Percentiles rank a stretch among this genome's conserved stretches.
Conservation (phyloP, 2,113 vertebrate species). For the Zingel zingel region DNA sequence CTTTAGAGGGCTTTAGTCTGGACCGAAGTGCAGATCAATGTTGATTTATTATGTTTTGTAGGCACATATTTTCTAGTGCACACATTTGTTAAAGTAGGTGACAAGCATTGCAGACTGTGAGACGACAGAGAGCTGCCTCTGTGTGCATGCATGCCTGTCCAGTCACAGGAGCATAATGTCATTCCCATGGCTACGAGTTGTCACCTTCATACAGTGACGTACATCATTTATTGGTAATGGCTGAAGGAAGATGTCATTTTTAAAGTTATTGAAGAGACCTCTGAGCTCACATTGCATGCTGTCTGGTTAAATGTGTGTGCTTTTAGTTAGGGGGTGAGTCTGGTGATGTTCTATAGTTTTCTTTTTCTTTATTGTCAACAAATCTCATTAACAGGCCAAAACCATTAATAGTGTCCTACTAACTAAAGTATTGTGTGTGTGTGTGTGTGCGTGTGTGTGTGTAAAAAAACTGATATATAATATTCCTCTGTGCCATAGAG, state of each 20-base stretch:
- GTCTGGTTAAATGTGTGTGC: background rate
- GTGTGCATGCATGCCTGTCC: background rate
- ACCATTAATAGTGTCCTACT: background rate
- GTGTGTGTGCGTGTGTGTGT: background rate
- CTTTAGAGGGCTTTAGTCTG: background rate
- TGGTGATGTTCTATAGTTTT: too few relatives aligned
- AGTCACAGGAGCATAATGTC: constrained; percentile 29
- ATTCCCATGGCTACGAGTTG: constrained; percentile 36
- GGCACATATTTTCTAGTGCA: background rate
- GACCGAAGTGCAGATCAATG: background rate
- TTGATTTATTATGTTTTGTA: background rate
- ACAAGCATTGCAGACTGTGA: background rate
- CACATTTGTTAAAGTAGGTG: background rate
- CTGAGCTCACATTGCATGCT: background rate
- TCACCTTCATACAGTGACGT: background rate
- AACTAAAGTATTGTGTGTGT: background rate
- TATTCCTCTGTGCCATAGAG: background rate
- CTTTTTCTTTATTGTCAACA: background rate
- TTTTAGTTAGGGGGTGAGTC: background rate
- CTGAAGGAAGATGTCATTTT: background rate
- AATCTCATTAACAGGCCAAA: background rate
- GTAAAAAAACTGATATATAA: background rate
- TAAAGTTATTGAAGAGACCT: background rate
- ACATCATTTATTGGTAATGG: background rate
- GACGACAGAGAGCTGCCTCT: background rate